Percentiles rank a stretch among this genome's conserved stretches.
Conservation (phyloP, 2,113 vertebrate genomes). For the Eonycteris spelaea region DNA sequence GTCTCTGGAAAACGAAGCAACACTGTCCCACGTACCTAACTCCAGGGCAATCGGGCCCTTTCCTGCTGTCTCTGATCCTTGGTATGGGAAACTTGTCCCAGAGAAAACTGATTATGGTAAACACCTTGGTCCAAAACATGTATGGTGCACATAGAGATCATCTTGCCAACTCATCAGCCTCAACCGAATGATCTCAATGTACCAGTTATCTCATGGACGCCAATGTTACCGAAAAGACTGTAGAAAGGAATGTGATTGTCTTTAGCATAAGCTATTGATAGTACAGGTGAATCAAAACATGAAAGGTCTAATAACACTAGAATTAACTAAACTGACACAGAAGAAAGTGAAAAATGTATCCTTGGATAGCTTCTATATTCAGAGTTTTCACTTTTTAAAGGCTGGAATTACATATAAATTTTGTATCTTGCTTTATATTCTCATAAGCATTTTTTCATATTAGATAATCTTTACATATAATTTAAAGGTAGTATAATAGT, state of each 20-base stretch:
- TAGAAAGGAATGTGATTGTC: not conserved
- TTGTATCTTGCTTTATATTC: not conserved
- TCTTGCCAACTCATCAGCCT: not conserved
- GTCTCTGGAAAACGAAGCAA: not conserved
- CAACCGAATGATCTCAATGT: not conserved
- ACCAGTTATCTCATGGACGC: not conserved
- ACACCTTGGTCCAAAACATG: not conserved
- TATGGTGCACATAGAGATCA: not conserved
- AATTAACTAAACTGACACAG: not conserved
- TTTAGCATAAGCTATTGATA: not conserved
- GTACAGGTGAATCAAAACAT: not conserved
- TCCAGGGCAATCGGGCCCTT: not conserved
- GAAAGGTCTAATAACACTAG: not conserved
- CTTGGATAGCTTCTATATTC: not conserved
- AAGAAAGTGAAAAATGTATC: not conserved
- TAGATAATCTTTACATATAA: not conserved
- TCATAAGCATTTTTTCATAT: not conserved
- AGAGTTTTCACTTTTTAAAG: not conserved
- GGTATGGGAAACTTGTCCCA: not conserved
- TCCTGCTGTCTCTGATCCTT: not conserved
- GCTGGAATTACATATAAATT: not conserved
- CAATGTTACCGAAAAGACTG: not conserved
- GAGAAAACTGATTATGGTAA: not conserved
- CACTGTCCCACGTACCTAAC: fast-evolving
- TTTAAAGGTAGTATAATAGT: not conserved